Evolutionary conservation across 2,113 vertebrate species (phyloP).

Genomic region (Amblyornis subalaris): DNA sequence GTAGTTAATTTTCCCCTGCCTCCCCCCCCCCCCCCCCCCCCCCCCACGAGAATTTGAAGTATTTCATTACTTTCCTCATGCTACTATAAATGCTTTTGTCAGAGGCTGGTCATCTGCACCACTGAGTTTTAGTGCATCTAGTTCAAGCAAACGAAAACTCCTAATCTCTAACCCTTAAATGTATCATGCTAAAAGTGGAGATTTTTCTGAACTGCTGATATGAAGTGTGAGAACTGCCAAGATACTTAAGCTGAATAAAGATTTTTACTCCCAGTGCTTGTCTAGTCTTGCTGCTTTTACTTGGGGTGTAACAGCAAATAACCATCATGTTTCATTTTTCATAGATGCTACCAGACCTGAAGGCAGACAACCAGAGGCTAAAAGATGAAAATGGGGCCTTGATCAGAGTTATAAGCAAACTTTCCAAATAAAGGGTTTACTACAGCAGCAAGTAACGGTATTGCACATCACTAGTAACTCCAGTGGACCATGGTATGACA

Average conservation of each 20-base stretch:
- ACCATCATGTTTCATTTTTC: conserved; percentile 2
- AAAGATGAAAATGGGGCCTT: conserved; percentile 98
- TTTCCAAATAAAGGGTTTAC: conserved; percentile 85
- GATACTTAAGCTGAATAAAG: background rate
- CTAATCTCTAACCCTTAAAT: background rate
- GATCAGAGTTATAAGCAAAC: conserved; percentile 95
- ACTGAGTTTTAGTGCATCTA: background rate
- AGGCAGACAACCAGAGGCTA: conserved; percentile 99
- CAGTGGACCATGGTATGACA: conserved; percentile 74
- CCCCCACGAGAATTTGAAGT: background rate
- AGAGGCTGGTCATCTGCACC: conserved; percentile 11
- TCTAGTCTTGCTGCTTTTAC: background rate
- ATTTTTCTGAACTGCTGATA: background rate
- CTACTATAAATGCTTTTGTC: background rate
- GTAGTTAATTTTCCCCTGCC: background rate
- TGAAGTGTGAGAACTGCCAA: background rate
- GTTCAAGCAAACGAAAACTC: background rate
- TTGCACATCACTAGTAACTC: conserved; percentile 87
- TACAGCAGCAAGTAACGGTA: conserved; percentile 81
- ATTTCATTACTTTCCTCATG: background rate
- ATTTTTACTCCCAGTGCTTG: background rate
- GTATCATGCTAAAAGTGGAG: background rate
- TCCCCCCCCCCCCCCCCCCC: background rate
- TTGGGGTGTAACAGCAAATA: background rate
- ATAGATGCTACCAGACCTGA: conserved; percentile 97